These are phyloP conservation scores for Rynchops niger DNA, from an alignment of 2,113 vertebrate genomes.

Conservation along the genomic window DNA sequence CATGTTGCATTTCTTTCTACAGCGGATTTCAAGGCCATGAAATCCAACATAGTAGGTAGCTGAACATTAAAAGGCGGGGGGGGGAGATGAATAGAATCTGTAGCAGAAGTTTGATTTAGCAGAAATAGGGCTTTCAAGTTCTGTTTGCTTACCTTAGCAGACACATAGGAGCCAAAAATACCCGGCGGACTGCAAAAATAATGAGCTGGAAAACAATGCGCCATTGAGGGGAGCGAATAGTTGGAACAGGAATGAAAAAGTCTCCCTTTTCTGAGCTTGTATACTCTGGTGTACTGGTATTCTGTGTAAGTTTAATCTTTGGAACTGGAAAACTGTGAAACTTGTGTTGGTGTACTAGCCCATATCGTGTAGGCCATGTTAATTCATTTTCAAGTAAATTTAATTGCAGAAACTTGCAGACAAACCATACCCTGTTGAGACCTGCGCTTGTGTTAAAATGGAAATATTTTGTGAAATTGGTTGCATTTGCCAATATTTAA, in stretches of 20 bases:
- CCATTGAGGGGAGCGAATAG: neutral
- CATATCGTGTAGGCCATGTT: neutral
- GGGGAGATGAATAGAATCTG: neutral
- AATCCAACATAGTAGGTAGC: neutral
- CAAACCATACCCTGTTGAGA: neutral
- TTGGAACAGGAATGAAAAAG: neutral
- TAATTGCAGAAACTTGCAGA: neutral
- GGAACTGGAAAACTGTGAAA: neutral
- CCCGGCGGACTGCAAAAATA: neutral
- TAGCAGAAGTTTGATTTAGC: neutral
- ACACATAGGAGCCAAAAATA: neutral
- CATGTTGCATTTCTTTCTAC: neutral
- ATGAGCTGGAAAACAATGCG: neutral
- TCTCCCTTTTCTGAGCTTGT: neutral
- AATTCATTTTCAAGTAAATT: neutral
- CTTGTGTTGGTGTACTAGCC: neutral
- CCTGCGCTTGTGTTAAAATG: rapidly evolving
- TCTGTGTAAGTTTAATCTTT: neutral
- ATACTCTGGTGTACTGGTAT: too few relatives aligned
- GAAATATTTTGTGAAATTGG: neutral
- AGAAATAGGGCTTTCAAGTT: neutral
- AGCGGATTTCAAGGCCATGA: neutral
- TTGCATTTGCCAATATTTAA: neutral
- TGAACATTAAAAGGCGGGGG: neutral
- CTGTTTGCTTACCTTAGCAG: slow-evolving; percentile 34